Conservation (phyloP, 2,113 vertebrate species). For the Synodontis membranacea region DNA sequence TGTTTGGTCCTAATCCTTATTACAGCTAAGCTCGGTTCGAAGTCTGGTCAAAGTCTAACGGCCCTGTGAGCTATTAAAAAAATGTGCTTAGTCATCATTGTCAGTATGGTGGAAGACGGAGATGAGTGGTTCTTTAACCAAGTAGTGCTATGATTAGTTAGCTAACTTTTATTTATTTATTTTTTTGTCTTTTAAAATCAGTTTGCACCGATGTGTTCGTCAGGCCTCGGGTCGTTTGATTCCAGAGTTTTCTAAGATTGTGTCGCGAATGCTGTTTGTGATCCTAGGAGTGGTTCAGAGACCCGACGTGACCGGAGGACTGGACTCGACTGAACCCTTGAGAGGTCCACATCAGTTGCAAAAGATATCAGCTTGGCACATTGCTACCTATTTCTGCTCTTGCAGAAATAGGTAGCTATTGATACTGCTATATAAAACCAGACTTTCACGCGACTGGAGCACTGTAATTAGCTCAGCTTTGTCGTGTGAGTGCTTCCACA, state of each 20-base stretch:
- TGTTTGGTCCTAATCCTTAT: background rate
- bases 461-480: background rate
- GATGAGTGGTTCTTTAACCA: background rate
- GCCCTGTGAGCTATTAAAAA: background rate
- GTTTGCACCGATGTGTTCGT: background rate
- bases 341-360: background rate
- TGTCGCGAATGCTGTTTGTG: background rate
- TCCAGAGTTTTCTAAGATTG: background rate
- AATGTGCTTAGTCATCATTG: background rate
- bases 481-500: background rate
- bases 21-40: too few species aligned
- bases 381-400: background rate
- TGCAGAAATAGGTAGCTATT: background rate
- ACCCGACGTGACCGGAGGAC: background rate
- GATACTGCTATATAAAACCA: background rate
- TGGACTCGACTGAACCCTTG: background rate
- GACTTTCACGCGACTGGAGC: background rate
- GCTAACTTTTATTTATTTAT: background rate
- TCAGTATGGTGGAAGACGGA: background rate
- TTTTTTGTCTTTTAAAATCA: background rate
- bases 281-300: background rate
- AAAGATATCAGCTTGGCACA: background rate
- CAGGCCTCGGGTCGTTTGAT: background rate
- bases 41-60: background rate
- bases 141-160: background rate